Percentiles rank a stretch among this genome's conserved stretches.
phyloP scores from a whole-genome alignment of 1,140 invertebrate species.

The Drosophila melanica region DNA sequence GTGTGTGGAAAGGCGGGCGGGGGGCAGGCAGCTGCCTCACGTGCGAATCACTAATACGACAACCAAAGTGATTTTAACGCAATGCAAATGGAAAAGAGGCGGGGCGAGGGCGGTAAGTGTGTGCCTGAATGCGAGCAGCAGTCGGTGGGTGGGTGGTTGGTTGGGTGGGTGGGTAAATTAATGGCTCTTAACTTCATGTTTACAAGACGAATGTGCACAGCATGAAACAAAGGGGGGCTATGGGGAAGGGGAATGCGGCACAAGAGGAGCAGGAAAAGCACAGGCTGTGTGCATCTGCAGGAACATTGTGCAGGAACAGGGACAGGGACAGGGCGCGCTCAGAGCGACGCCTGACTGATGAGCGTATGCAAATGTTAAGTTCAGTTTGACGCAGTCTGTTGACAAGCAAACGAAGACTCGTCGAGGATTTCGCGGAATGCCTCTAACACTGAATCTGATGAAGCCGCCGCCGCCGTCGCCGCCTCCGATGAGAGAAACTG shows the following conservation, averaged over 20 bases:
- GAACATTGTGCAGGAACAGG: slow-evolving; percentile 31
- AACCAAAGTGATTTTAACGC: slow-evolving; percentile 48
- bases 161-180: slow-evolving; percentile 59
- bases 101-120: neutral
- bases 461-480: neutral
- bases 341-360: slow-evolving; percentile 61
- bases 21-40: slow-evolving; percentile 21
- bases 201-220: slow-evolving; percentile 80
- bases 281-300: slow-evolving; percentile 12
- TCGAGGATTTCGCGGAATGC: slow-evolving; percentile 33
- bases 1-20: neutral
- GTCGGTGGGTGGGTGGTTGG: slow-evolving; percentile 14
- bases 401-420: slow-evolving; percentile 54
- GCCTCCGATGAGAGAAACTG: slow-evolving; percentile 45
- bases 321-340: too few species aligned
- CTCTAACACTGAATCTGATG: neutral
- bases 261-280: slow-evolving; percentile 12
- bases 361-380: slow-evolving; percentile 74
- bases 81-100: slow-evolving; percentile 31
- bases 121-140: slow-evolving; percentile 10
- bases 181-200: slow-evolving; percentile 81
- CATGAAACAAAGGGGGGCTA: neutral
- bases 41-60: slow-evolving; percentile 28
- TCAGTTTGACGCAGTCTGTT: slow-evolving; percentile 57
- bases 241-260: too few species aligned